Conservation (phyloP, 2,113 vertebrate species). For the Syngnathus scovelli region DNA sequence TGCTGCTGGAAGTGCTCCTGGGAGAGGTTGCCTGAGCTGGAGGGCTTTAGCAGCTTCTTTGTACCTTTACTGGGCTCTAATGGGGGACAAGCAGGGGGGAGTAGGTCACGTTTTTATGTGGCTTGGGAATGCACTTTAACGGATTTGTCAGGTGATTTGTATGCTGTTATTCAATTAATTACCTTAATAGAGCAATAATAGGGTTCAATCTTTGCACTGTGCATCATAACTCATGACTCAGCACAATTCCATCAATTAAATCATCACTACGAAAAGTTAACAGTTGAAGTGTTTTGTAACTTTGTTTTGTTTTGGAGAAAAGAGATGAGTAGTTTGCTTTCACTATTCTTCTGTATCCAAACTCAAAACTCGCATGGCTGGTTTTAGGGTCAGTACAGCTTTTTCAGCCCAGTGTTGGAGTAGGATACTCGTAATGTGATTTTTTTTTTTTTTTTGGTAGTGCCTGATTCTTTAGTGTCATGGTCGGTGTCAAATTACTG, state of each 20-base stretch:
- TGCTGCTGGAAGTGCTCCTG: slow-evolving; percentile 67
- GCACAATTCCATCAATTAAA: too few species aligned
- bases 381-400: too few species aligned
- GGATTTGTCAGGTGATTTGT: background rate
- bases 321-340: too few species aligned
- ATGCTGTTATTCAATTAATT: background rate
- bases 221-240: too few species aligned
- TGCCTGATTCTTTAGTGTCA: background rate
- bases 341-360: too few species aligned
- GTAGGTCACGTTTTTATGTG: background rate
- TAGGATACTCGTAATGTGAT: background rate
- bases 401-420: too few species aligned
- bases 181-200: background rate
- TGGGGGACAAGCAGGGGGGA: slow-evolving; percentile 16
- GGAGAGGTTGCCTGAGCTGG: slow-evolving; percentile 71
- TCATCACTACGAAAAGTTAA: too few species aligned
- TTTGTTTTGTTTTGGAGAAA: too few species aligned
- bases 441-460: background rate
- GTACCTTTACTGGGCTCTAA: slow-evolving; percentile 79
- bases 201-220: background rate
- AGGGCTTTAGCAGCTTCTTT: slow-evolving; percentile 71
- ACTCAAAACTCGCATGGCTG: too few species aligned
- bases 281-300: too few species aligned
- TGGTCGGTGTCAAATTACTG: background rate
- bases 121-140: background rate